Base-by-base conservation (phyloP, 1,140 invertebrate genomes). In the Geopemphigus sp. region DNA sequence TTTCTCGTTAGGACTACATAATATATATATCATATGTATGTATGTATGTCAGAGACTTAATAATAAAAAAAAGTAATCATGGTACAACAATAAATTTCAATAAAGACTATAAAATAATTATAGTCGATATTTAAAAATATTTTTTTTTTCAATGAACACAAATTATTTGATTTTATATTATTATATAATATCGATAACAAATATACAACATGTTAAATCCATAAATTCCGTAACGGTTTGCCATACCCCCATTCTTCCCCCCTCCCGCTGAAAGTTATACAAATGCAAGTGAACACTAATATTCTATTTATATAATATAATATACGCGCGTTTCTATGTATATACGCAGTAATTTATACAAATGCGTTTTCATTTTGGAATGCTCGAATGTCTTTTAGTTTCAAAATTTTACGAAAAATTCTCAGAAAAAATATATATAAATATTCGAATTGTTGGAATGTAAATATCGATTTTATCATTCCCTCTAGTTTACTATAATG, bases 131-230 rank as follows among this genome's bases (percentile, higher is more conserved):
- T 63, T 78, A 47, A 61, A 78, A 78, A 78, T 63, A 63, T 61
- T 74, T 68, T 74, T 68, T 66, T 53, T 50, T 78, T 63, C 24
- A 78, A 78, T 78, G 74, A 78, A 78, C 74, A 78, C 74, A 78
- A 78, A 78, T 78, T 63, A 78, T 78, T 78, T 78, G 74, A 78
- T 78, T 78, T 50, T 61, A 63, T 45, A 39, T 39, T 39, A 39
- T 39, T 39, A 39, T 29, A 26, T 61, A 61, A 78, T 78, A 78
- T 78, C 74, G 45, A 63, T 61, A 78, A 78, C 54, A 78, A 39
- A 78, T 78, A 47, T 78, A 78, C 74, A 76, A 76, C 72, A 39
- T 39, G 32, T 59, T 57, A 57, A 57, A 59, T 76, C 72, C 54
- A 78, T 63, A 59, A 57, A 50, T 76, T 57, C 56, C 22, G 10